Conservation (phyloP, 2,888 invertebrate species). For the Drosophila setosimentum region DNA sequence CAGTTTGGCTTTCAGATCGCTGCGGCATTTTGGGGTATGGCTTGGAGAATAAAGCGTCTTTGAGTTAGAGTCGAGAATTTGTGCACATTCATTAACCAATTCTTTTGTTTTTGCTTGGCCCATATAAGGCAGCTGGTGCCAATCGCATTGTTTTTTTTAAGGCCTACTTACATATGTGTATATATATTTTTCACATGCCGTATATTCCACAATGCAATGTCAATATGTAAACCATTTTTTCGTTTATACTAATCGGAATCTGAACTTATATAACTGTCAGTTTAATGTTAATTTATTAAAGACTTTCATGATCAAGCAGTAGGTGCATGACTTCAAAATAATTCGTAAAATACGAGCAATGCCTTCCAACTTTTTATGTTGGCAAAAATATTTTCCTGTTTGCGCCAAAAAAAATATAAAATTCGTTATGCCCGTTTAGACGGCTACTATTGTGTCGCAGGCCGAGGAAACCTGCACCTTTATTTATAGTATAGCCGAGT, state of each 20-base stretch:
- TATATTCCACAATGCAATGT: conserved; percentile 16
- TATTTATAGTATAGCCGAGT: conserved; percentile 44
- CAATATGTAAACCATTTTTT: not conserved
- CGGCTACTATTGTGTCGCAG: conserved; percentile 40
- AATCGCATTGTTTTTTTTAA: not conserved
- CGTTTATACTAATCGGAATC: not conserved
- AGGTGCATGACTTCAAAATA: conserved; percentile 19
- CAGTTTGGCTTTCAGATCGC: conserved; percentile 53
- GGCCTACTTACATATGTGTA: conserved; percentile 1
- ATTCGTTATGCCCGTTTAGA: conserved; percentile 49
- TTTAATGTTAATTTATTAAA: conserved; percentile 6
- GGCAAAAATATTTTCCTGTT: conserved; percentile 44
- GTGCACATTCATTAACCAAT: conserved; percentile 49
- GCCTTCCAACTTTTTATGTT: conserved; percentile 7
- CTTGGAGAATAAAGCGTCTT: conserved; percentile 31
- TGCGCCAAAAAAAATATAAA: conserved; percentile 5
- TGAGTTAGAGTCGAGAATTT: conserved; percentile 12
- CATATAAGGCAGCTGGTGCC: conserved; percentile 28
- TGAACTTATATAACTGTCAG: conserved; percentile 6
- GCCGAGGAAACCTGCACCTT: conserved; percentile 63
- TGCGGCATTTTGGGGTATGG: conserved; percentile 19
- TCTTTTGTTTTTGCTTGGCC: conserved; percentile 35
- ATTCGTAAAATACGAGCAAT: conserved; percentile 5
- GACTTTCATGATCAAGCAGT: conserved; percentile 31
- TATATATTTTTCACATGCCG: conserved; percentile 5